phyloP scores from a whole-genome alignment of 2,888 invertebrate genomes.

The Crematogaster levior region DNA sequence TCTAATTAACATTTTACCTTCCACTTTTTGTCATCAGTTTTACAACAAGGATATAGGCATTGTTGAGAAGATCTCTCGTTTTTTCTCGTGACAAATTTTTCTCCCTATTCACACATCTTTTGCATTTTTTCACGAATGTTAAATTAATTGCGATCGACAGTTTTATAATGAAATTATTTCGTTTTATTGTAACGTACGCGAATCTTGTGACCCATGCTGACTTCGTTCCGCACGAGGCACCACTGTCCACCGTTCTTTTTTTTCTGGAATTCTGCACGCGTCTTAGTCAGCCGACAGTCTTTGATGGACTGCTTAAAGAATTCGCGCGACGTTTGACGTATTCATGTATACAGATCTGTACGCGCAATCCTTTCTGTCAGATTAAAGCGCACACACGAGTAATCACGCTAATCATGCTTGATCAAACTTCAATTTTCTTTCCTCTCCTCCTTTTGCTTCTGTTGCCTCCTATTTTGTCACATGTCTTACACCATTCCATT shows the following conservation, averaged over 20 bases:
- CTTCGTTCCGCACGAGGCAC: background rate
- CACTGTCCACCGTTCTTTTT: constrained; percentile 14
- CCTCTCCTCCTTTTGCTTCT: background rate
- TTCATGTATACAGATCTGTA: background rate
- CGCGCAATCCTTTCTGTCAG: constrained; percentile 24
- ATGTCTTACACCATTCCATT: background rate
- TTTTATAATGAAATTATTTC: background rate
- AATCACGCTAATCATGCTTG: constrained; percentile 13
- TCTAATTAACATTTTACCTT: background rate
- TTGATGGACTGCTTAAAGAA: constrained; percentile 61
- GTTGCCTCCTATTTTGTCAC: background rate
- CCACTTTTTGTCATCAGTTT: background rate
- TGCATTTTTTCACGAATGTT: background rate
- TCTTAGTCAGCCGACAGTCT: constrained; percentile 58
- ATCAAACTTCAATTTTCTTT: background rate
- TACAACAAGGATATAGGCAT: background rate
- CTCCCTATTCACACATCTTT: background rate
- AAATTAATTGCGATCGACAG: background rate
- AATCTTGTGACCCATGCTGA: constrained; percentile 62
- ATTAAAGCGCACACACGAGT: constrained; percentile 35
- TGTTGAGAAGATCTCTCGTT: background rate
- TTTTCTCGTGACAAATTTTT: background rate
- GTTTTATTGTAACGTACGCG: background rate
- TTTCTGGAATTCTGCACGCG: constrained; percentile 33
- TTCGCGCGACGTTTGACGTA: constrained; percentile 13